Percentiles rank a stretch among this genome's conserved stretches.
phyloP scores from a whole-genome alignment of 2,113 vertebrate species.

The Sclerurus mexicanus region DNA sequence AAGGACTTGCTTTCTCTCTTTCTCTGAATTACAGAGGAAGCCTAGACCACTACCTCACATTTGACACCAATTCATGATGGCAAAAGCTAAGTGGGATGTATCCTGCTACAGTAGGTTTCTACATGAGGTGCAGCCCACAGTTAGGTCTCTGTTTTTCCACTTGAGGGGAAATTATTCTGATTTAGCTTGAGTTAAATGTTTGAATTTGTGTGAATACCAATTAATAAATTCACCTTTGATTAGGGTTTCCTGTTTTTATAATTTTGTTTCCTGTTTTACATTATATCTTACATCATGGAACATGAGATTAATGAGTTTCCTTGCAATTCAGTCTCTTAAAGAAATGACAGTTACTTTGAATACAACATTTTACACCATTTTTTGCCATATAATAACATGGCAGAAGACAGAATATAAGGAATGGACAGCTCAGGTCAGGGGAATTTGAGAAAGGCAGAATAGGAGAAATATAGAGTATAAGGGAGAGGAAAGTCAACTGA shows the following conservation, averaged over 20 bases:
- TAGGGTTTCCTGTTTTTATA: background rate
- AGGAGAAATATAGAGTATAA: background rate
- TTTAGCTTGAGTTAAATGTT: background rate
- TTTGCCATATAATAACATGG: background rate
- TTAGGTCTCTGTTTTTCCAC: background rate
- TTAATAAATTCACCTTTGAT: background rate
- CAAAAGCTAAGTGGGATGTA: background rate
- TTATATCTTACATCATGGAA: background rate
- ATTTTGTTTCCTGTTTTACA: background rate
- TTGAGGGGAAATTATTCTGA: background rate
- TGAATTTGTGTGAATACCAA: background rate
- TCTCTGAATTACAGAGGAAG: background rate
- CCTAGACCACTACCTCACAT: background rate
- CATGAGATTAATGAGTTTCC: background rate
- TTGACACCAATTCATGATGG: background rate
- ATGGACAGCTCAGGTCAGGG: background rate
- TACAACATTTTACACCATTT: background rate
- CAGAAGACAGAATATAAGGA: background rate
- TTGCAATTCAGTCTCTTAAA: background rate
- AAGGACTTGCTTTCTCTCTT: background rate
- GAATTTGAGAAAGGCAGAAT: background rate
- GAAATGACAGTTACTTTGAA: background rate
- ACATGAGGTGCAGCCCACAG: background rate
- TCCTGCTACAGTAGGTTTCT: background rate
- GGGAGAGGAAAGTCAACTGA: background rate